Base-by-base conservation (phyloP, 1,140 invertebrate genomes). In the Achatina immaculata region DNA sequence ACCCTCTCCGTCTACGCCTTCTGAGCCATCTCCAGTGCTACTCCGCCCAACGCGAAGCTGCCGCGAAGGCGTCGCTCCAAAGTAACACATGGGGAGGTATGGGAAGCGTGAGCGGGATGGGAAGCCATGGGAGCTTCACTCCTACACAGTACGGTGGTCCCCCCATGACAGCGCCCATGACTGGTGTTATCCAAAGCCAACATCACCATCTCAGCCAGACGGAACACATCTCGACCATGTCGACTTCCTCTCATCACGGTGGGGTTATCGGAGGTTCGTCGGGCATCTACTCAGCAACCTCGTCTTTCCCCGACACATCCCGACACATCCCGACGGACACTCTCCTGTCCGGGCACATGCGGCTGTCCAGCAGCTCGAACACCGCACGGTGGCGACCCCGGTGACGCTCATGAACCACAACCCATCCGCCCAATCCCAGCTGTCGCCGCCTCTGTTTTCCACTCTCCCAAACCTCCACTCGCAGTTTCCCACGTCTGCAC, bases 1-100 rank as follows among this genome's bases (percentile, higher is more conserved):
- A 99, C 90, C 97, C 97, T 0, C 92, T 99, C 21, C 92, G 97
- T 0, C 90, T 98, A 31, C 93, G 98, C 19, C 93, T 99, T 3
- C 95, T 98, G 93, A 96, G 95, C 55, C 97, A 99, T 90, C 93
- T 99, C 24, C 97, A 91, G 80, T 90, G 89, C 83, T 90, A 86
- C 80, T 88, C 88, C 0, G 86, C 89, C 36, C 97, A 98, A 89
- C 92, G 96, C 75, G 96, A 97, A 28, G 94, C 87, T 3, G 86
- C 88, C 4, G 83, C 89, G 38, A 90, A 90, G 82, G 86, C 89
- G 1, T 82, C 84, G 43, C 81, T 89, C 48, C 88, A 89, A 73
- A 71, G 83, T 31, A 89, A 66, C 88, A 87, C 76, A 74, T 68
- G 71, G 82, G 28, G 84, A 45, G 65, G 66, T 11, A 42, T 69